phyloP scores from a whole-genome alignment of 2,888 invertebrate species.

The Diogma glabrata region DNA sequence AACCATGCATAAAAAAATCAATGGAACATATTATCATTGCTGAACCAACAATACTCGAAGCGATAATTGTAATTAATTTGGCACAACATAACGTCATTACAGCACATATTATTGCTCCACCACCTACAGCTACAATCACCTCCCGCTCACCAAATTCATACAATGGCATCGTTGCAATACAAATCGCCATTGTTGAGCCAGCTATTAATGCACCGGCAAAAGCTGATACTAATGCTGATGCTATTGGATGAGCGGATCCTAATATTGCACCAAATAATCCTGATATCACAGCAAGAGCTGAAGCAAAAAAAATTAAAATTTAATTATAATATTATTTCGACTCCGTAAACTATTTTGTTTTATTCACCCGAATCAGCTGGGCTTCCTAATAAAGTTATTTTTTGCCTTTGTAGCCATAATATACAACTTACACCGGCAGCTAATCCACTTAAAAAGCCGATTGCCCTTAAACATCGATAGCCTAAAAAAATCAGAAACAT shows the following conservation, averaged over 20 bases:
- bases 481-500: slow-evolving; percentile 41
- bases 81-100: slow-evolving; percentile 35
- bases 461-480: slow-evolving; percentile 77
- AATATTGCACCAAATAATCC: slow-evolving; percentile 35
- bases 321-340: no score
- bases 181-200: slow-evolving; percentile 34
- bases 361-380: slow-evolving; percentile 33
- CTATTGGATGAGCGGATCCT: slow-evolving; percentile 36
- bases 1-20: slow-evolving; percentile 35
- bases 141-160: slow-evolving; percentile 36
- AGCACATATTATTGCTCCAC: slow-evolving; percentile 35
- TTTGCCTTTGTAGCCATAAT: slow-evolving; percentile 69
- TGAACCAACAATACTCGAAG: slow-evolving; percentile 36
- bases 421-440: slow-evolving; percentile 73
- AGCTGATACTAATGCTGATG: slow-evolving; percentile 32
- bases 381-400: slow-evolving; percentile 60
- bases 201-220: slow-evolving; percentile 35
- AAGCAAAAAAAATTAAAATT: no score
- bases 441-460: slow-evolving; percentile 80
- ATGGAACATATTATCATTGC: slow-evolving; percentile 35
- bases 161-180: slow-evolving; percentile 36
- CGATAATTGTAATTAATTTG: slow-evolving; percentile 33
- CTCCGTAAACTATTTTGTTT: no score
- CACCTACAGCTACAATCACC: slow-evolving; percentile 35
- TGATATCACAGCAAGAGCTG: slow-evolving; percentile 33